These are phyloP conservation scores for Cephus spinipes DNA, from an alignment of 2,888 invertebrate species.

Conservation along the genomic window DNA sequence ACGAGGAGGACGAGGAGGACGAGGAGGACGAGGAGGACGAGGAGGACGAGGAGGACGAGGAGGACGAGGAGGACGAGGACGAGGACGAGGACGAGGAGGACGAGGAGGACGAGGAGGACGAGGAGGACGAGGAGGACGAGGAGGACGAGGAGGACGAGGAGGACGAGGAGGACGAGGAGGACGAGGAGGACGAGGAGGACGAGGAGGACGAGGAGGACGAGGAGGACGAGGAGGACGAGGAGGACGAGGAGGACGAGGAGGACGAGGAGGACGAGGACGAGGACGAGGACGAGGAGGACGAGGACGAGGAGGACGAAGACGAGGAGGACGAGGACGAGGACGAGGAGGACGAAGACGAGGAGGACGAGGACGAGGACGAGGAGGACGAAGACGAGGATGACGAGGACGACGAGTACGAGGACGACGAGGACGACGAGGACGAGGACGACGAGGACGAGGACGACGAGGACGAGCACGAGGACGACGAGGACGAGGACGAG, in stretches of 20 bases:
- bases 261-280: neutral
- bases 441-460: neutral
- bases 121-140: neutral
- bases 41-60: neutral
- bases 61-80: neutral
- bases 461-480: neutral
- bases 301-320: too few relatives aligned
- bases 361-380: too few relatives aligned
- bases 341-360: too few relatives aligned
- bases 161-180: neutral
- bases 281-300: neutral
- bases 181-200: neutral
- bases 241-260: neutral
- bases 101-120: neutral
- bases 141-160: neutral
- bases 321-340: too few relatives aligned
- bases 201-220: neutral
- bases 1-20: neutral
- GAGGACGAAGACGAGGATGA: too few relatives aligned
- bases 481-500: constrained; percentile 3
- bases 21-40: neutral
- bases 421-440: neutral
- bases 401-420: too few relatives aligned
- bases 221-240: neutral
- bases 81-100: neutral